Conservation (phyloP, 35 echinoderm and acorn worm species). For the Lytechinus pictus region DNA sequence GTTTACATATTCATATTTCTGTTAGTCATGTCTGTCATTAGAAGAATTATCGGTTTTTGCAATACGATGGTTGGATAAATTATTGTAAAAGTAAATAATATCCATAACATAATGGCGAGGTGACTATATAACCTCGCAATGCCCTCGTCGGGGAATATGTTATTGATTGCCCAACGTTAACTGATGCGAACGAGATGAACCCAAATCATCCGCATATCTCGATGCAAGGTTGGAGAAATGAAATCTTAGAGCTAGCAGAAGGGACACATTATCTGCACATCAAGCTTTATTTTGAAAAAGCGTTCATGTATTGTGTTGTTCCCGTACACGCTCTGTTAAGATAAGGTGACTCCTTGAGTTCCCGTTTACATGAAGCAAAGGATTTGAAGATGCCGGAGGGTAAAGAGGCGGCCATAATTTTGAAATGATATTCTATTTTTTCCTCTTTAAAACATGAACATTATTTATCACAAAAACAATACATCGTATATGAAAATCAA, state of each 20-base stretch:
- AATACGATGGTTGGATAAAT: too few relatives aligned
- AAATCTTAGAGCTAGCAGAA: background rate
- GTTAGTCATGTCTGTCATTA: too few relatives aligned
- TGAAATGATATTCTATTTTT: too few relatives aligned
- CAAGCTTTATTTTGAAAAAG: background rate
- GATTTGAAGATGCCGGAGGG: too few relatives aligned
- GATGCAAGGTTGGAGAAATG: background rate
- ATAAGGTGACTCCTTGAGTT: background rate
- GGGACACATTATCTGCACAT: background rate
- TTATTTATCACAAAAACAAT: too few relatives aligned
- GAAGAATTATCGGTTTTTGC: too few relatives aligned
- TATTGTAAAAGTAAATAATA: too few relatives aligned
- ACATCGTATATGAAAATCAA: too few relatives aligned
- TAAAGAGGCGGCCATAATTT: too few relatives aligned
- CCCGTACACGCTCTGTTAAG: background rate
- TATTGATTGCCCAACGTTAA: background rate
- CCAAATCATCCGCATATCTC: background rate
- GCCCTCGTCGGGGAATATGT: background rate
- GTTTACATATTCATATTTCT: too few relatives aligned
- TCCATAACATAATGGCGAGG: too few relatives aligned
- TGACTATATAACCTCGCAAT: background rate
- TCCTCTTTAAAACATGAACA: too few relatives aligned
- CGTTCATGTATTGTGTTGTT: background rate
- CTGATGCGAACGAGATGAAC: background rate
- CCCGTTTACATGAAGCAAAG: background rate